Percentiles rank a stretch among this genome's conserved stretches.
Conservation (phyloP, 2,888 invertebrate species). For the Hypselothyrea guttata region DNA sequence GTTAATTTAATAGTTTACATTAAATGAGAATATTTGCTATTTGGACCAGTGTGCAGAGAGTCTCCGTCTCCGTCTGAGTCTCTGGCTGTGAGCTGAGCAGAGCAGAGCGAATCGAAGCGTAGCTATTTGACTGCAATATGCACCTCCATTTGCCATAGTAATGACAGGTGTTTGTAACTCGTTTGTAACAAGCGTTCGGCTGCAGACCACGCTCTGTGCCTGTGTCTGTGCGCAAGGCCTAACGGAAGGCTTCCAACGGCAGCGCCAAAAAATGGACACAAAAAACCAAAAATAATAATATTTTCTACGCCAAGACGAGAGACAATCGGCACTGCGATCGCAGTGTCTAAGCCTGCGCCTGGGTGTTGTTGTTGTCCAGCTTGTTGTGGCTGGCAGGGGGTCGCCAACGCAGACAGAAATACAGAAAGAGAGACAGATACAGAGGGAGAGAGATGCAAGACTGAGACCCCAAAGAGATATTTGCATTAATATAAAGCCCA, state of each 20-base stretch:
- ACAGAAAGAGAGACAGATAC: no score
- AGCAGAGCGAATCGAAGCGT: conserved; percentile 2
- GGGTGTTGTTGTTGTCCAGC: conserved; percentile 1
- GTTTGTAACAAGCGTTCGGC: no score
- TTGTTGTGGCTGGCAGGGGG: conserved; percentile 52
- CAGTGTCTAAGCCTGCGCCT: conserved; percentile 23
- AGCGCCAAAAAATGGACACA: conserved; percentile 29
- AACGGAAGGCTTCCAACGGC: conserved; percentile 59
- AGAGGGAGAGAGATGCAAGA: no score
- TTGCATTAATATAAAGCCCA: conserved; percentile 76
- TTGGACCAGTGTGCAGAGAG: conserved; percentile 25
- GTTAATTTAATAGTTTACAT: no score
- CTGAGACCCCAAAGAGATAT: conserved; percentile 66
- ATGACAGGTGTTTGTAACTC: conserved; percentile 78
- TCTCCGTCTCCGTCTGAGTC: no score
- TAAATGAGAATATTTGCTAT: no score
- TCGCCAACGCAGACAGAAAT: conserved; percentile 68
- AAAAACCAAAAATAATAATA: conserved; percentile 30
- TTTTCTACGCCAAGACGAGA: conserved; percentile 24
- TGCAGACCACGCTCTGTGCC: conserved; percentile 33
- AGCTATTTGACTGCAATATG: conserved; percentile 29
- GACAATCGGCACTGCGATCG: conserved; percentile 58
- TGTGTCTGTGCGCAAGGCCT: no score
- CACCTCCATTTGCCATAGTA: conserved; percentile 68
- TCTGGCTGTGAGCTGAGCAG: no score